phyloP scores from a whole-genome alignment of 2,113 vertebrate species.

The Carettochelys insculpta region DNA sequence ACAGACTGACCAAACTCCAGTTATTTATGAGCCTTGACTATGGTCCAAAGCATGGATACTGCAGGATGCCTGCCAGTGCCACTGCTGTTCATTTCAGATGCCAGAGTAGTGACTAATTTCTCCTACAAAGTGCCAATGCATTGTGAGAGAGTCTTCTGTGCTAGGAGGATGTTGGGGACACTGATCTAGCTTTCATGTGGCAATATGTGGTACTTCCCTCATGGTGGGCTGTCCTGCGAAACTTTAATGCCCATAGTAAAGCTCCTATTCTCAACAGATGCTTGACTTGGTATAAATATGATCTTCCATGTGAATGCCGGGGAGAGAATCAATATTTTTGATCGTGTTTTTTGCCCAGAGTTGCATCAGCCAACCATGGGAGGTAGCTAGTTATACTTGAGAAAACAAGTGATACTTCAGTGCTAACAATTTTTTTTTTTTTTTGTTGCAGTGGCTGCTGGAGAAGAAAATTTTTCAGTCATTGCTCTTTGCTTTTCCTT shows the following conservation, averaged over 20 bases:
- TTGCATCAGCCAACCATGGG: not conserved
- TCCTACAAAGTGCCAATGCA: not conserved
- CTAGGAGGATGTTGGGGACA: fast-evolving
- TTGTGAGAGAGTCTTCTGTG: not conserved
- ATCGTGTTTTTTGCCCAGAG: not conserved
- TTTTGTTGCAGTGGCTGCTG: not conserved
- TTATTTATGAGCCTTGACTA: not conserved
- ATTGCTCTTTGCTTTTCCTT: not conserved
- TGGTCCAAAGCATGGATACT: not conserved
- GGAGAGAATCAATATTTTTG: not conserved
- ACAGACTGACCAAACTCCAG: not conserved
- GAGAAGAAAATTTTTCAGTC: not conserved
- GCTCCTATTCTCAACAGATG: not conserved
- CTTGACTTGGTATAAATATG: not conserved
- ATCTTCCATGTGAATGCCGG: not conserved
- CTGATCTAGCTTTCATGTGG: fast-evolving
- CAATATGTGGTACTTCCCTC: not conserved
- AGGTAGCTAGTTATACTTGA: not conserved
- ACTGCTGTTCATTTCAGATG: not conserved
- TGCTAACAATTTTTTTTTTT: not conserved
- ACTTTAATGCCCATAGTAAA: fast-evolving
- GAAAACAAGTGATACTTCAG: not conserved
- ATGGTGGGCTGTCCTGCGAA: not conserved
- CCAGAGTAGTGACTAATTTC: not conserved
- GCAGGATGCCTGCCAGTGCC: not conserved